Conservation (phyloP, 2,113 vertebrate species). For the Zosterops pallidus region DNA sequence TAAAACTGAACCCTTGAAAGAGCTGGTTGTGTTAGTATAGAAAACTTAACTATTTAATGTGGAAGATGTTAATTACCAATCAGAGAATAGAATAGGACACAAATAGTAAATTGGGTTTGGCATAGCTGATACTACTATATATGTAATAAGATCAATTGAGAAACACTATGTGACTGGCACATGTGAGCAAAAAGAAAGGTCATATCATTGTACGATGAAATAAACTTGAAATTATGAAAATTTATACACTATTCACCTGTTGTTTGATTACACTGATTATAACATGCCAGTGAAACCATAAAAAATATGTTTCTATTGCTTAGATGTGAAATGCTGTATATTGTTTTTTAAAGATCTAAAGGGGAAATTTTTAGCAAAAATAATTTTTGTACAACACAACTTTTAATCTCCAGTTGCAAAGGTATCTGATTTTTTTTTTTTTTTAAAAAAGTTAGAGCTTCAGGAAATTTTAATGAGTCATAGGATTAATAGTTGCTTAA, state of each 20-base stretch:
- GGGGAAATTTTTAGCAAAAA: neutral
- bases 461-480: constrained; percentile 12
- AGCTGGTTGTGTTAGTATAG: neutral
- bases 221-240: neutral
- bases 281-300: neutral
- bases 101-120: neutral
- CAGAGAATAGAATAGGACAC: neutral
- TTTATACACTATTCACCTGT: neutral
- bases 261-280: neutral
- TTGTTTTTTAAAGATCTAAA: neutral
- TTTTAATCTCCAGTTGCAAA: neutral
- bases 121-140: neutral
- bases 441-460: constrained; percentile 4
- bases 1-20: neutral
- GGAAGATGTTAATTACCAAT: neutral
- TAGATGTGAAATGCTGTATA: neutral
- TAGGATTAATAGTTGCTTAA: constrained; percentile 21
- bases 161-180: neutral
- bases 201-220: neutral
- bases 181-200: neutral
- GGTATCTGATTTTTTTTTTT: neutral
- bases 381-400: neutral
- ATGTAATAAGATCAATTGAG: neutral
- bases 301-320: neutral
- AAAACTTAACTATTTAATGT: neutral